phyloP scores from a whole-genome alignment of 2,797 vertebrate genomes.

The Mormyrus hasselquistii region DNA sequence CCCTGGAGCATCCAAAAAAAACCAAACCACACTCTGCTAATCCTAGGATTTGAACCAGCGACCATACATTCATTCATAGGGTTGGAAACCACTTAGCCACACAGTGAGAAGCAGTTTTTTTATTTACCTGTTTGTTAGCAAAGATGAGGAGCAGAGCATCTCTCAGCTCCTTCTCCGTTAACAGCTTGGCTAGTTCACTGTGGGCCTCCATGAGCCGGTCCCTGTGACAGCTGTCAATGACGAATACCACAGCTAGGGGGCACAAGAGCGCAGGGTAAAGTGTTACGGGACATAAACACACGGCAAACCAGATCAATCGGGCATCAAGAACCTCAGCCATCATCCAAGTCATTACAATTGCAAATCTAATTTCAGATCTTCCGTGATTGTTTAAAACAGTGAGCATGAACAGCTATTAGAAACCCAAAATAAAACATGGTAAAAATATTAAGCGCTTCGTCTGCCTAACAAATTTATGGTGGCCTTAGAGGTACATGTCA shows the following conservation, averaged over 20 bases:
- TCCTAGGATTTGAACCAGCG: neutral
- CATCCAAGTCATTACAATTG: neutral
- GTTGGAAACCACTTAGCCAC: neutral
- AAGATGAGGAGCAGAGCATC: slow-evolving; percentile 94
- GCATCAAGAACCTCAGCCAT: neutral
- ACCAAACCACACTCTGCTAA: neutral
- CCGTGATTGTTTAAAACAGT: neutral
- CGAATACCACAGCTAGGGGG: slow-evolving; percentile 87
- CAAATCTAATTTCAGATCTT: neutral
- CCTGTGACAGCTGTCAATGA: slow-evolving; percentile 94
- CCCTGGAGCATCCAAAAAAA: neutral
- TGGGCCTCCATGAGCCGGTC: slow-evolving; percentile 93
- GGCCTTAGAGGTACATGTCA: neutral
- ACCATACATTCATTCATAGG: neutral
- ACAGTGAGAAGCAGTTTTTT: neutral
- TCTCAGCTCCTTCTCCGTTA: slow-evolving; percentile 93
- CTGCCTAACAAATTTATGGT: neutral
- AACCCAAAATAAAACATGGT: neutral
- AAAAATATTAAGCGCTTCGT: neutral
- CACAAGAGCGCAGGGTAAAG: neutral
- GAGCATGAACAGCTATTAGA: neutral
- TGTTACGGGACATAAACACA: neutral
- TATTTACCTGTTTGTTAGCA: slow-evolving; percentile 90
- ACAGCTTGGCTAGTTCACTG: slow-evolving; percentile 88
- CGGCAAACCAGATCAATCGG: neutral